These are phyloP conservation scores for Coregonus sp. DNA, from an alignment of 2,797 vertebrate genomes.

Conservation along the genomic window DNA sequence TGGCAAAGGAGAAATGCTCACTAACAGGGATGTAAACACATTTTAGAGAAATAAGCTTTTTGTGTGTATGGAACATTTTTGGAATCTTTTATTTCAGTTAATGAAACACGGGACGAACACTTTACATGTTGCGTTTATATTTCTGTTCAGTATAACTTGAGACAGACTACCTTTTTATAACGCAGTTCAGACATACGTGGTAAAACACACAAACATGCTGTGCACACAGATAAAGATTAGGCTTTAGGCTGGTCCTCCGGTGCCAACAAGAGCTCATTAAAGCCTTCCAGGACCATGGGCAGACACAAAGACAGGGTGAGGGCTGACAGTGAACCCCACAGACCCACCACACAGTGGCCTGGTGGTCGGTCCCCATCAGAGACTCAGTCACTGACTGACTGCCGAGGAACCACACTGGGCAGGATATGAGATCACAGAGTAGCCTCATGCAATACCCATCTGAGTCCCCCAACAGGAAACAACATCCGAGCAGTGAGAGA, in stretches of 20 bases:
- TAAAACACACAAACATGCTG: not conserved
- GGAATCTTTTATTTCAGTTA: no score
- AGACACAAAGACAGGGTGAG: conserved; percentile 37
- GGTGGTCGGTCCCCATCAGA: not conserved
- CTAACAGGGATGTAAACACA: no score
- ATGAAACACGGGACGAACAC: not conserved
- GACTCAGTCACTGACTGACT: not conserved
- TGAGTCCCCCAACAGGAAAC: not conserved
- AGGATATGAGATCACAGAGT: conserved; percentile 5
- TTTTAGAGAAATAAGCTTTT: no score
- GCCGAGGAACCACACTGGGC: conserved; percentile 14
- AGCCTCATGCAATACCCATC: not conserved
- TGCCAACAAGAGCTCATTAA: conserved; percentile 36
- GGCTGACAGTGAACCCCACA: conserved; percentile 34
- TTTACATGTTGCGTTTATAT: not conserved
- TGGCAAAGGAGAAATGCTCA: no score
- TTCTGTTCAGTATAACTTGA: not conserved
- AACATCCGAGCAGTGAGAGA: not conserved
- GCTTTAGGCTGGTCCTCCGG: not conserved
- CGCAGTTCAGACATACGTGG: not conserved
- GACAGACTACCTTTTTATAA: not conserved
- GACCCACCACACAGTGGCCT: conserved; percentile 25
- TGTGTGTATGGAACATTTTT: no score
- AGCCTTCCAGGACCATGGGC: conserved; percentile 43
- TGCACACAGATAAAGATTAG: conserved; percentile 9